A percentile compares a stretch with the other conserved stretches of the same genome.
Conservation (phyloP, 1,140 invertebrate species). For the Macrotrachela quadricornifera region DNA sequence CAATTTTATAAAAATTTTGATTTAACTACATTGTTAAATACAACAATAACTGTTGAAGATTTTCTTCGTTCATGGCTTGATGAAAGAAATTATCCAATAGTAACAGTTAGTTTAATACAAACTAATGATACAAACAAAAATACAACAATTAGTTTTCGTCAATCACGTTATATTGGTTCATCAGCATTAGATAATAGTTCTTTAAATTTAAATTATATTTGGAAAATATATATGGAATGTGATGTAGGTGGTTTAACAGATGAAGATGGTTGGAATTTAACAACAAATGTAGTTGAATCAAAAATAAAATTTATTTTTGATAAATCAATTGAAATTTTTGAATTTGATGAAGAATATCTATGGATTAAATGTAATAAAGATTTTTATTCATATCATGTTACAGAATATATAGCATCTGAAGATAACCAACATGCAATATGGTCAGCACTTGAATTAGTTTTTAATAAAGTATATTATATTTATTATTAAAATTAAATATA, state of each 20-base stretch:
- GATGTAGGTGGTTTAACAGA: background rate
- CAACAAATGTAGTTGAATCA: background rate
- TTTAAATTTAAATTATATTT: background rate
- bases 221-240: conserved; percentile 2
- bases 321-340: background rate
- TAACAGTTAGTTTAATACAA: too few relatives aligned
- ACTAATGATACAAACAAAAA: too few relatives aligned
- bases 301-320: conserved; percentile 1
- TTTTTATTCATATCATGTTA: conserved; percentile 2
- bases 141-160: too few relatives aligned
- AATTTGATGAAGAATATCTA: background rate
- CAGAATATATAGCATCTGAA: background rate
- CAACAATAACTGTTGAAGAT: too few relatives aligned
- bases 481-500: background rate
- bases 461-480: background rate
- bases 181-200: too few relatives aligned
- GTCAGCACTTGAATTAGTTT: background rate
- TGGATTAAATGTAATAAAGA: conserved; percentile 8
- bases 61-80: too few relatives aligned
- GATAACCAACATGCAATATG: background rate
- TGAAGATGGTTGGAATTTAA: background rate
- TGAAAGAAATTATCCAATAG: too few relatives aligned
- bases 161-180: too few relatives aligned
- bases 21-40: too few relatives aligned
- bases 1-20: too few relatives aligned